Evolutionary conservation across 2,888 invertebrate species (phyloP).

Genomic region (Rotaria sp.): DNA sequence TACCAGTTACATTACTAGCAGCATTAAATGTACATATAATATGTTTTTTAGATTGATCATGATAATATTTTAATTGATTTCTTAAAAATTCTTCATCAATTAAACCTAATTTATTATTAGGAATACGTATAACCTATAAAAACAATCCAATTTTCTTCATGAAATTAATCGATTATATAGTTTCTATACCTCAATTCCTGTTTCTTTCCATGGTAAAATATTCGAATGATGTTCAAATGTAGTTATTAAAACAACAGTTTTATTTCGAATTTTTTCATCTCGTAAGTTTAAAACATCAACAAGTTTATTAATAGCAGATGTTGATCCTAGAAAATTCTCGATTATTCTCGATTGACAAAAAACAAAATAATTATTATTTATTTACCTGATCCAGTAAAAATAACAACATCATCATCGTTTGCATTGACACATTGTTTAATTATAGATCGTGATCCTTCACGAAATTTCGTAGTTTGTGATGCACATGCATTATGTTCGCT

Average conservation of each 20-base stretch:
- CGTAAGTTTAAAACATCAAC: background rate
- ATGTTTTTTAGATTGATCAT: background rate
- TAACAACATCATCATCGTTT: conserved; percentile 44
- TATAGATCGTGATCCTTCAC: conserved; percentile 43
- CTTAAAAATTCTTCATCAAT: conserved; percentile 43
- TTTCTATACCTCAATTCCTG: conserved; percentile 42
- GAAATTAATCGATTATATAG: no score
- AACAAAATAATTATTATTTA: background rate
- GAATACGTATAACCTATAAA: background rate
- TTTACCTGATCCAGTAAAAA: conserved; percentile 46
- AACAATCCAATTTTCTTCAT: background rate
- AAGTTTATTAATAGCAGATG: conserved; percentile 30
- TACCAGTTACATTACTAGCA: conserved; percentile 47
- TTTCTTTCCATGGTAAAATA: conserved; percentile 46
- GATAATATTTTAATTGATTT: conserved; percentile 42
- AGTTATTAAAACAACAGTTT: conserved; percentile 43
- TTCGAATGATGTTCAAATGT: conserved; percentile 48
- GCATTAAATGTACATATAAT: conserved; percentile 41
- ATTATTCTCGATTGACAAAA: background rate
- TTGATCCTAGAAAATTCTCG: background rate
- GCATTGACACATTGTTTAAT: conserved; percentile 45
- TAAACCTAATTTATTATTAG: conserved; percentile 40
- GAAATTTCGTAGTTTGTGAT: conserved; percentile 43
- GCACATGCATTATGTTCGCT: conserved; percentile 44
- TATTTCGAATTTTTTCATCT: background rate